Evolutionary conservation across 2,113 vertebrate genomes (phyloP).

Genomic region (Lipotes vexillifer): DNA sequence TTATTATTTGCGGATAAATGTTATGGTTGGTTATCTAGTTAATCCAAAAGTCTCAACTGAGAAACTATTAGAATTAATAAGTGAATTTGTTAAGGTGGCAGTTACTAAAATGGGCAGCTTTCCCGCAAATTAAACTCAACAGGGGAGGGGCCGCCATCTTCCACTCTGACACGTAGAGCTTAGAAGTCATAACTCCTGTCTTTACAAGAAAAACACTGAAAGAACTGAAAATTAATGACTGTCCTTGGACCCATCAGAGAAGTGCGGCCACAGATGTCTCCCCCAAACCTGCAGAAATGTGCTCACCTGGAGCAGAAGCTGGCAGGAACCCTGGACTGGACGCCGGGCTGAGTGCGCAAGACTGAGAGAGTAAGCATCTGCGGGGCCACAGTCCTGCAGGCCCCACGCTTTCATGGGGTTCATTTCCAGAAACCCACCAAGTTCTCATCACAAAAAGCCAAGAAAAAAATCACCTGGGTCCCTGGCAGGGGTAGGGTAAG

Average conservation of each 20-base stretch:
- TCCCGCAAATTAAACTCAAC: not conserved
- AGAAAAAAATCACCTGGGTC: too few species aligned
- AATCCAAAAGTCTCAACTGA: not conserved
- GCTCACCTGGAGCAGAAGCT: not conserved
- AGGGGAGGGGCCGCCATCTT: not conserved
- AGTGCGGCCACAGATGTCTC: not conserved
- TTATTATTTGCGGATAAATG: not conserved
- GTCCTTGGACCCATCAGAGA: not conserved
- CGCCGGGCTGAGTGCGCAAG: accelerated
- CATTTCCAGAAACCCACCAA: not conserved
- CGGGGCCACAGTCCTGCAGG: not conserved
- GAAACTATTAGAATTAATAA: not conserved
- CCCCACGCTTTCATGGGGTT: not conserved
- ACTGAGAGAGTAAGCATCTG: not conserved
- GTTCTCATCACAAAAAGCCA: not conserved
- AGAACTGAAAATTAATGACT: not conserved
- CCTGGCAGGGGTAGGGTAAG: not conserved
- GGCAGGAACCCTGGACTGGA: not conserved
- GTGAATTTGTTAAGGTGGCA: not conserved
- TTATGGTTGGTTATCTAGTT: not conserved
- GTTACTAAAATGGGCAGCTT: not conserved
- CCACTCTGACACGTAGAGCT: not conserved
- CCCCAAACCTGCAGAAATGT: not conserved
- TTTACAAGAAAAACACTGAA: not conserved
- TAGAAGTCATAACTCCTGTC: not conserved